A percentile compares a stretch with the other conserved stretches of the same genome.
Evolutionary conservation across 1,140 invertebrate genomes (phyloP).

Genomic region (Procambarus virginalis): DNA sequence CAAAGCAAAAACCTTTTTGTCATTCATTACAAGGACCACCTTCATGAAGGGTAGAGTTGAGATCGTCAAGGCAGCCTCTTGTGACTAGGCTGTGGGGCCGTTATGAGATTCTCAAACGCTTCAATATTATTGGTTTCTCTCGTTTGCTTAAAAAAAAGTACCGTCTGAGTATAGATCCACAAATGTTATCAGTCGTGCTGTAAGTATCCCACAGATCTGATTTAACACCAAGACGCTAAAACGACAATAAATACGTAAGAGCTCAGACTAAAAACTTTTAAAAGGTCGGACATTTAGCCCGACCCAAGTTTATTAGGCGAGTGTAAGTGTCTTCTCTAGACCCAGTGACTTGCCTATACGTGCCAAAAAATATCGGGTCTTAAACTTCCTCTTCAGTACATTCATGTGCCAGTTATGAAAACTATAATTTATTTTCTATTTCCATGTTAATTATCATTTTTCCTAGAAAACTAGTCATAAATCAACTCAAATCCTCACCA

Average conservation of each 20-base stretch:
- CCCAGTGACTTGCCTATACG: constrained; percentile 3
- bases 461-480: not conserved
- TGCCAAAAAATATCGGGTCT: not conserved
- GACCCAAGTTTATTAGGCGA: not conserved
- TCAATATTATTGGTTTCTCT: not conserved
- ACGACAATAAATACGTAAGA: too few species aligned
- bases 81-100: too few species aligned
- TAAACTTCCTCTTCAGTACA: not conserved
- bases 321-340: not conserved
- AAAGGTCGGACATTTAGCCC: not conserved
- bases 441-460: not conserved
- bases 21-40: too few species aligned
- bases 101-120: not conserved
- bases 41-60: too few species aligned
- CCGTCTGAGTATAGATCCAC: not conserved
- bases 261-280: not conserved
- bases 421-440: not conserved
- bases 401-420: not conserved
- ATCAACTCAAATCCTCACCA: not conserved
- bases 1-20: too few species aligned
- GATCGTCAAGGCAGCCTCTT: too few species aligned
- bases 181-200: not conserved
- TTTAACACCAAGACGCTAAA: too few species aligned
- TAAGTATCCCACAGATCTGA: too few species aligned
- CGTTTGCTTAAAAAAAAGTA: not conserved